These are phyloP conservation scores for Automeris io DNA, from an alignment of 2,888 invertebrate species.

Conservation along the genomic window DNA sequence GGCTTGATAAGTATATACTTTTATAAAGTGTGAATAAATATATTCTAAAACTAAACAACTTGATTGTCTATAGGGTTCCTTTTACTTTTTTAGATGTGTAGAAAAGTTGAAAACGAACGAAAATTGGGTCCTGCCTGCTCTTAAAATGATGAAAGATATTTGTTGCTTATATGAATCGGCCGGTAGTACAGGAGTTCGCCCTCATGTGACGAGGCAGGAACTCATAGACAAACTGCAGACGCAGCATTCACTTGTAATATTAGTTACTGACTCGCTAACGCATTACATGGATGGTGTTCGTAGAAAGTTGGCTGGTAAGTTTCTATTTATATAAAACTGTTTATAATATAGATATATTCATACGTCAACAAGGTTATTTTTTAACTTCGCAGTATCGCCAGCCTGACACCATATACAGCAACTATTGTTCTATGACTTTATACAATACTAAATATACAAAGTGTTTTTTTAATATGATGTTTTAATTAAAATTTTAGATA, in stretches of 20 bases:
- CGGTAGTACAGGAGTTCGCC: conserved; percentile 66
- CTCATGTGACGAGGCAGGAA: conserved; percentile 78
- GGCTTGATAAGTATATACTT: conserved; percentile 86
- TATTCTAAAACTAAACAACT: background rate
- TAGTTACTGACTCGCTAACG: conserved; percentile 94
- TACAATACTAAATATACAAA: too few species aligned
- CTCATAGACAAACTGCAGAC: conserved; percentile 94
- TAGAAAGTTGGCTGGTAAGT: conserved; percentile 53
- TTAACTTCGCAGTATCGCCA: too few species aligned
- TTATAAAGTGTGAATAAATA: background rate
- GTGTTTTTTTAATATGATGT: too few species aligned
- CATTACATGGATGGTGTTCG: conserved; percentile 93
- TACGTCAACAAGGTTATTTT: too few species aligned
- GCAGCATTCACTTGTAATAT: conserved; percentile 94
- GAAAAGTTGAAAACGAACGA: conserved; percentile 92
- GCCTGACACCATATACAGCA: too few species aligned
- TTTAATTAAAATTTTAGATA: too few species aligned
- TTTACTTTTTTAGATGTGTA: conserved; percentile 79
- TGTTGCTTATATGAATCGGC: conserved; percentile 95
- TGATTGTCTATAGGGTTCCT: background rate
- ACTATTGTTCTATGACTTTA: too few species aligned
- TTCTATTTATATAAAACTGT: too few species aligned
- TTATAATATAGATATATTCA: too few species aligned
- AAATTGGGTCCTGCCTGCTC: conserved; percentile 94
- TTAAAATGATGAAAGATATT: conserved; percentile 97